Conservation (phyloP, 2,113 vertebrate species). For the Python bivittatus region DNA sequence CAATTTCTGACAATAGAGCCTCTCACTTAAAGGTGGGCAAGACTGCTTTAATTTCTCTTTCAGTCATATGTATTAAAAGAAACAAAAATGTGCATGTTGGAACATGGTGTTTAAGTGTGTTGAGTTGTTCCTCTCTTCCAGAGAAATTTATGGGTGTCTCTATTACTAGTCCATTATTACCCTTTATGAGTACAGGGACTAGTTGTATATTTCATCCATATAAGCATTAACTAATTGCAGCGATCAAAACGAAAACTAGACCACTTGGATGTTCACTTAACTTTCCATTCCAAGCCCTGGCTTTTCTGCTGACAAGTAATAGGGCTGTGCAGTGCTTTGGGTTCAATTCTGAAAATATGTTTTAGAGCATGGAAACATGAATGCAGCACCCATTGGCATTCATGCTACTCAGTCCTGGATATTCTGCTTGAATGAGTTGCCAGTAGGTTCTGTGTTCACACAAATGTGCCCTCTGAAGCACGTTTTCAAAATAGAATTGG, state of each 20-base stretch:
- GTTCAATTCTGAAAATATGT: neutral
- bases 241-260: constrained; percentile 23
- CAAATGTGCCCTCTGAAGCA: neutral
- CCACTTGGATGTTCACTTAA: fast-evolving
- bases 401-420: neutral
- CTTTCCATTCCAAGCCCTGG: constrained; percentile 1
- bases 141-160: constrained; percentile 29
- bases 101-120: constrained; percentile 18
- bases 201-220: neutral
- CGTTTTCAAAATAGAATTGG: neutral
- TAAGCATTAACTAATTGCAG: constrained; percentile 31
- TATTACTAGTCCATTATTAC: constrained; percentile 8
- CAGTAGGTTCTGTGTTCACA: neutral
- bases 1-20: neutral
- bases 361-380: neutral
- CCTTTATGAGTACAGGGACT: constrained; percentile 35
- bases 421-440: neutral
- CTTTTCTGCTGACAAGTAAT: constrained; percentile 7
- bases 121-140: neutral
- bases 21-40: neutral
- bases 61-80: neutral
- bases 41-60: neutral
- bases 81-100: neutral
- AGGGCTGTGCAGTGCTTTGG: neutral
- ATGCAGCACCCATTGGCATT: neutral